Evolutionary conservation across 2,113 vertebrate genomes (phyloP), one percentile per base, ranked within the genome.

Genomic region (Hirundichthys speculiger): DNA sequence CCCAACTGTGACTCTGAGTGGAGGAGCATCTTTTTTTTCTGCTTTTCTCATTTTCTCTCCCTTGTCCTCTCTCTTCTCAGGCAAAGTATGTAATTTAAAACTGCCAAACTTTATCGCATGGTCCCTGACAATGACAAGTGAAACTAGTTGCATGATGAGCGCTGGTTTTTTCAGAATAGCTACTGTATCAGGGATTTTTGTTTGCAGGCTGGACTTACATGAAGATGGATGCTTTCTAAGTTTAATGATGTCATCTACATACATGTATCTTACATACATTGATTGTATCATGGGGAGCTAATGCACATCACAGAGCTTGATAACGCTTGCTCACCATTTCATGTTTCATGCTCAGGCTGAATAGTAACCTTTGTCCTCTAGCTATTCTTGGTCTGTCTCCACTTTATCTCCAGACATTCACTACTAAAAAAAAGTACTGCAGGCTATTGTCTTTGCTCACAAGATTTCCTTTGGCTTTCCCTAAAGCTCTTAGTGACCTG

Each of bases 41-140:
- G 13, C 8, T 52, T 63, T 62, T 45, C 57, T 59, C 30, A 30
- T 65, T 77, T 72, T 66, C 47, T 48, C 21, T 24, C 46, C 2
- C 19, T 42, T 5, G 0, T 47, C 3, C 15, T 54, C 10, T 45
- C 38, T 47, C n/a, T 18, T 18, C 16, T 65, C 13, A 50, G 12
- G 47, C 15, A 27, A 40, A 53, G 64, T 18, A 39, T 43, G 24
- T 24, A 5, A 22, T 19, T 25, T n/a, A 38, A 59, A 45, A 27
- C 43, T 15, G 6, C 11, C 10, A 18, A 47, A 49, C 25, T 12
- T 48, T 22, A 45, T 13, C 21, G 16, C 53, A 16, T 19, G 16
- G 13, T 2, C 38, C 18, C 34, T 51, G 22, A 42, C 48, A 3
- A 24, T 34, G 43, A 62, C 34, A 59, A 18, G 20, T 7, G 21